Conservation (phyloP, 2,797 vertebrate species). For the Ambastaia sidthimunki region DNA sequence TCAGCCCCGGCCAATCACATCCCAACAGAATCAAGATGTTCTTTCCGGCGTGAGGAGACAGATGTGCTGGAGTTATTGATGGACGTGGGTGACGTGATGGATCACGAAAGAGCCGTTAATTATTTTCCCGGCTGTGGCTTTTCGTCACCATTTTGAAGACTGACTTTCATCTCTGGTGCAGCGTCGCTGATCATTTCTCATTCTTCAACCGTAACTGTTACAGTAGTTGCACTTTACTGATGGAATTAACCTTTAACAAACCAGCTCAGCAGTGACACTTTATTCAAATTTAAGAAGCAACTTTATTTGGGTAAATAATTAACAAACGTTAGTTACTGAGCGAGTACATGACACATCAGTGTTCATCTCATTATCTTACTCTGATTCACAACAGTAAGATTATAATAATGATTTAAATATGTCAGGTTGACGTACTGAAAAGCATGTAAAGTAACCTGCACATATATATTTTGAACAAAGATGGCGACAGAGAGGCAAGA, state of each 20-base stretch:
- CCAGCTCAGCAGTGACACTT: neutral
- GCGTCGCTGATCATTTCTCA: slow-evolving; percentile 23
- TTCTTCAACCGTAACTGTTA: neutral
- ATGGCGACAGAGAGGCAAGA: too few species aligned
- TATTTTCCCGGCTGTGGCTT: slow-evolving; percentile 53
- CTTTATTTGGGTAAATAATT: too few species aligned
- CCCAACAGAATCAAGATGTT: slow-evolving; percentile 33
- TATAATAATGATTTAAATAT: too few species aligned
- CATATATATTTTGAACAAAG: too few species aligned
- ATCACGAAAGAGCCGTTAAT: slow-evolving; percentile 47
- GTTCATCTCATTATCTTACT: too few species aligned
- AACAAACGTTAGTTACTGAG: too few species aligned
- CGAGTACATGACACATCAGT: too few species aligned
- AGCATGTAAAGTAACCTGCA: too few species aligned
- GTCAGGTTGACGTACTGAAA: too few species aligned
- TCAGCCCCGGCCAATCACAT: slow-evolving; percentile 18
- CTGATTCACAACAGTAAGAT: too few species aligned
- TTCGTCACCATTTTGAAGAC: slow-evolving; percentile 38
- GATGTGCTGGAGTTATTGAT: slow-evolving; percentile 39
- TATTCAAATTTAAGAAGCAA: neutral
- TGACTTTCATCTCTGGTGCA: slow-evolving; percentile 44
- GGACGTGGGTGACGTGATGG: slow-evolving; percentile 45
- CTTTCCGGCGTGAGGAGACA: slow-evolving; percentile 44
- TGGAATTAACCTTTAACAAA: neutral
- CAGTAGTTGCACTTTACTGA: neutral